Conservation (phyloP, 2,797 vertebrate species). For the Poeciliopsis paucimaculata region DNA sequence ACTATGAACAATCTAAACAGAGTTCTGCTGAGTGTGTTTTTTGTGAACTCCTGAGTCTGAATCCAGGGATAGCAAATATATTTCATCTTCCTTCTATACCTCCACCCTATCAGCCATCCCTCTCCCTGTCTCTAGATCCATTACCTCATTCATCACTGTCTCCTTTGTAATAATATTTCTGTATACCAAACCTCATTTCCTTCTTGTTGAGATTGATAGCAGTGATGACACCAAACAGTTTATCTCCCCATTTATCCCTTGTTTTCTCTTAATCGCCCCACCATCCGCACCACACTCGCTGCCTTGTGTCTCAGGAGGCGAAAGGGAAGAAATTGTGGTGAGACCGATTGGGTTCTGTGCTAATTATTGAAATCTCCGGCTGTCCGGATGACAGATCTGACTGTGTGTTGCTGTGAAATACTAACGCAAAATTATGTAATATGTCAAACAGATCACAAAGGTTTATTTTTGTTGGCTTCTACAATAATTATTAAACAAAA, state of each 20-base stretch:
- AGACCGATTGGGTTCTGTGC: slow-evolving; percentile 78
- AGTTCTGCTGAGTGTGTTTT: slow-evolving; percentile 36
- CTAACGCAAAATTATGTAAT: slow-evolving; percentile 64
- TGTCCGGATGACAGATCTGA: slow-evolving; percentile 72
- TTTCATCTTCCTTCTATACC: slow-evolving; percentile 35
- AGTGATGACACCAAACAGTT: slow-evolving; percentile 87
- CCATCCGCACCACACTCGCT: slow-evolving; percentile 45
- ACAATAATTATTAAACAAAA: background rate
- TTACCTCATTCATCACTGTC: slow-evolving; percentile 86
- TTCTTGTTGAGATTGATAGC: slow-evolving; percentile 87
- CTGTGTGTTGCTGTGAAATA: slow-evolving; percentile 65
- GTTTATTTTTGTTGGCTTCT: slow-evolving; percentile 12
- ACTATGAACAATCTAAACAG: slow-evolving; percentile 14
- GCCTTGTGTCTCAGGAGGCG: slow-evolving; percentile 70
- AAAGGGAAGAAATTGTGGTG: slow-evolving; percentile 48
- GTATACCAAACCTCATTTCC: slow-evolving; percentile 86
- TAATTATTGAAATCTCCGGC: slow-evolving; percentile 79
- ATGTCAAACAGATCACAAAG: slow-evolving; percentile 43
- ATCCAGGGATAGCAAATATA: slow-evolving; percentile 33
- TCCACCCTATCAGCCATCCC: slow-evolving; percentile 37
- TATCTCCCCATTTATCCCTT: slow-evolving; percentile 86
- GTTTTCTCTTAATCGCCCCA: slow-evolving; percentile 85
- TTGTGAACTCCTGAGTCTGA: slow-evolving; percentile 37
- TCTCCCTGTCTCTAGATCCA: slow-evolving; percentile 62
- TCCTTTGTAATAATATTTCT: slow-evolving; percentile 89